phyloP scores from a whole-genome alignment of 1,140 invertebrate genomes.

The Papilio polyxenes region DNA sequence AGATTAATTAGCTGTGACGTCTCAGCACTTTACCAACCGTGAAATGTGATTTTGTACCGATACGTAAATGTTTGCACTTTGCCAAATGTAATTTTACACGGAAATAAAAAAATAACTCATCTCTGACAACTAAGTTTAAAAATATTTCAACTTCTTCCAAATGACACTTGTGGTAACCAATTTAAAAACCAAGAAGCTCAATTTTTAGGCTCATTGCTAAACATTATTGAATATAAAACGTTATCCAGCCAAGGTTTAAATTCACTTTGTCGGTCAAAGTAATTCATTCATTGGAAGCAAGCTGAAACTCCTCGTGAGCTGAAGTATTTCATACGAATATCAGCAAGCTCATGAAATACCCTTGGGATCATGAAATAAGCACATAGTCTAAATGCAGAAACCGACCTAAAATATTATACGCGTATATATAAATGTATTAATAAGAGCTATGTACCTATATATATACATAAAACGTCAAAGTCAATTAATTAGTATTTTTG shows the following conservation, averaged over 20 bases:
- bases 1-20: background rate
- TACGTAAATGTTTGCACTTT: background rate
- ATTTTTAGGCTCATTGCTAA: background rate
- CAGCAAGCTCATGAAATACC: slow-evolving; percentile 12
- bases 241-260: background rate
- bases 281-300: slow-evolving; percentile 14
- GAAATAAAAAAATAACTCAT: background rate
- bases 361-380: slow-evolving; percentile 7
- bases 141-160: too few relatives aligned
- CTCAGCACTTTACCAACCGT: background rate
- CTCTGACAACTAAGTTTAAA: too few relatives aligned
- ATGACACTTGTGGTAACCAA: background rate
- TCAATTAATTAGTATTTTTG: too few relatives aligned
- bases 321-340: slow-evolving; percentile 14
- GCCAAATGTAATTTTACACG: background rate
- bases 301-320: slow-evolving; percentile 19
- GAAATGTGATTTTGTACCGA: background rate
- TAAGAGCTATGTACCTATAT: too few relatives aligned
- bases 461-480: too few relatives aligned
- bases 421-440: background rate
- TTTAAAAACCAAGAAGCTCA: too few relatives aligned
- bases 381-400: slow-evolving; percentile 5
- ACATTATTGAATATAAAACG: background rate
- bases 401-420: background rate
- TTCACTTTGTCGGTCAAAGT: slow-evolving; percentile 14